A percentile compares a stretch with the other conserved stretches of the same genome.
Evolutionary conservation across 2,888 invertebrate species (phyloP).

Genomic region (Rhagonycha lutea): DNA sequence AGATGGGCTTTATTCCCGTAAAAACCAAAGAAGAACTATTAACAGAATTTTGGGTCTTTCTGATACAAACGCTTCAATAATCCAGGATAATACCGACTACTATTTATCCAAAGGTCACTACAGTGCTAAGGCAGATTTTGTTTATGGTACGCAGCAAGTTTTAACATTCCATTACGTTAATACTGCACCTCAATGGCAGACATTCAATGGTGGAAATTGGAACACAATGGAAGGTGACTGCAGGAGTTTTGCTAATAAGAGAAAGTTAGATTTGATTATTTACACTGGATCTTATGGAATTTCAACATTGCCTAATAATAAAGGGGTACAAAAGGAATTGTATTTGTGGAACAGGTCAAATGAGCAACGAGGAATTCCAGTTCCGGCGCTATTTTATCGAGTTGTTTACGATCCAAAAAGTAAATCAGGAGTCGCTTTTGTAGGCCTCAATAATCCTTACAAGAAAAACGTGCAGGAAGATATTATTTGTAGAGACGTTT

Average conservation of each 20-base stretch:
- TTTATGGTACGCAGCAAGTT: slow-evolving; percentile 63
- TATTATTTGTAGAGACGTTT: slow-evolving; percentile 54
- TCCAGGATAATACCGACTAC: slow-evolving; percentile 51
- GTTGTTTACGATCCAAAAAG: slow-evolving; percentile 60
- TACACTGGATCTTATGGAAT: slow-evolving; percentile 67
- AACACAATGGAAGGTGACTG: slow-evolving; percentile 56
- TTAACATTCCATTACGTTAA: slow-evolving; percentile 68
- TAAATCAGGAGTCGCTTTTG: slow-evolving; percentile 61
- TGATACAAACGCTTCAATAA: slow-evolving; percentile 49
- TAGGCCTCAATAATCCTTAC: slow-evolving; percentile 67
- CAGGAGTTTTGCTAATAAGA: slow-evolving; percentile 53
- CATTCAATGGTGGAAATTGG: slow-evolving; percentile 66
- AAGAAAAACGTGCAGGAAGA: slow-evolving; percentile 34
- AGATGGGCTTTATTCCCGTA: slow-evolving; percentile 44
- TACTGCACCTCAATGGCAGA: slow-evolving; percentile 70
- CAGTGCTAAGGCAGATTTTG: slow-evolving; percentile 64
- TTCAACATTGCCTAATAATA: slow-evolving; percentile 59
- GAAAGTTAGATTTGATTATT: slow-evolving; percentile 51
- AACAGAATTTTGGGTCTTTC: slow-evolving; percentile 44
- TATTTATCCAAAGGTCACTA: slow-evolving; percentile 65
- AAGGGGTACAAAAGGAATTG: slow-evolving; percentile 37
- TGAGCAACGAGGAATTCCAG: slow-evolving; percentile 53
- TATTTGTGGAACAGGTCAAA: slow-evolving; percentile 43
- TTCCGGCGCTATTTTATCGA: slow-evolving; percentile 64
- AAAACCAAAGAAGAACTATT: slow-evolving; percentile 42